These are phyloP conservation scores for Psittacula derbiana DNA, from an alignment of 2,797 vertebrate species.

Conservation along the genomic window DNA sequence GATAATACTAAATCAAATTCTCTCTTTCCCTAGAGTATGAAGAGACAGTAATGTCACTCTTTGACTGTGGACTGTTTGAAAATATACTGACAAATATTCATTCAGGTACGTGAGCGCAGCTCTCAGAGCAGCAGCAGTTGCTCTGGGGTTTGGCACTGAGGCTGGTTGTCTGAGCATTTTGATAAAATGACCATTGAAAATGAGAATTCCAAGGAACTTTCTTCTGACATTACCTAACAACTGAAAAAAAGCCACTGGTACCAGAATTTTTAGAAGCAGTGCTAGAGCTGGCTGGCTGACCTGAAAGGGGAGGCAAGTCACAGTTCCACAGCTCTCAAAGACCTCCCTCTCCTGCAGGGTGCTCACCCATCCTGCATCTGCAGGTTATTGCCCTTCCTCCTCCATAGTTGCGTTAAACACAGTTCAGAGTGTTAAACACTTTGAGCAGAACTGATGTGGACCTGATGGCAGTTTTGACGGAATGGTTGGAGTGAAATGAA, in stretches of 20 bases:
- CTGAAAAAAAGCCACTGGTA: not conserved
- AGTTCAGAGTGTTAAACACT: not conserved
- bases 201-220: not conserved
- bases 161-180: not conserved
- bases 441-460: not conserved
- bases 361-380: not conserved
- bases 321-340: not conserved
- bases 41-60: slow-evolving; percentile 73
- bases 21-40: slow-evolving; percentile 70
- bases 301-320: not conserved
- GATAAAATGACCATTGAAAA: not conserved
- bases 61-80: slow-evolving; percentile 75
- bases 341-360: not conserved
- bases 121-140: not conserved
- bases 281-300: not conserved
- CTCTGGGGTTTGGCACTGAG: not conserved
- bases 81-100: slow-evolving; percentile 65
- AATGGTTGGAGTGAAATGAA: not conserved
- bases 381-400: not conserved
- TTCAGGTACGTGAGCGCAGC: slow-evolving; percentile 64
- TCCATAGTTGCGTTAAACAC: rapidly evolving
- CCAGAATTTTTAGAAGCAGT: not conserved
- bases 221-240: not conserved
- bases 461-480: rapidly evolving
- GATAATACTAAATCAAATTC: not conserved